Evolutionary conservation across 2,888 invertebrate genomes (phyloP).

Genomic region (Flexamia atlantica): DNA sequence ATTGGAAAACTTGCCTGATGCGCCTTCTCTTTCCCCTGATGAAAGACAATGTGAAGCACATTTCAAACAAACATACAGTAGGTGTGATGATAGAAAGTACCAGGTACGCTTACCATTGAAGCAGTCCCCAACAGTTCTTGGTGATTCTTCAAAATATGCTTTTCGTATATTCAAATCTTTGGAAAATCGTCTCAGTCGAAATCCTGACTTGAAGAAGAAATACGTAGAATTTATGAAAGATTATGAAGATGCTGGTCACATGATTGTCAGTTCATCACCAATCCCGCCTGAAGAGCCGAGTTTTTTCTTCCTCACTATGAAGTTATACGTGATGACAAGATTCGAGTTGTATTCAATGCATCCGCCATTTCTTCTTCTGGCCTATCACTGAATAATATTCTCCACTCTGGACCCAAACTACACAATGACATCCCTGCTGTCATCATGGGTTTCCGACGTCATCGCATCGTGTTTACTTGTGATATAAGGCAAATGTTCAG

Average conservation of each 20-base stretch:
- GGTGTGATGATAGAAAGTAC: conserved; percentile 12
- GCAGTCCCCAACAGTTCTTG: conserved; percentile 16
- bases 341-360: conserved; percentile 45
- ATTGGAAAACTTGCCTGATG: no score
- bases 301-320: conserved; percentile 51
- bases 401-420: conserved; percentile 47
- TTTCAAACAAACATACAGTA: neutral
- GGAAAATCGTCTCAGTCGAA: conserved; percentile 3
- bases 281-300: neutral
- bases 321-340: conserved; percentile 48
- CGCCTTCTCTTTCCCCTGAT: no score
- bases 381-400: conserved; percentile 16
- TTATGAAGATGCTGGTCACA: conserved; percentile 9
- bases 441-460: conserved; percentile 22
- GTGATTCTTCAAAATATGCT: neutral
- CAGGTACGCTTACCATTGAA: conserved; percentile 1
- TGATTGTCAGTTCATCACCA: neutral
- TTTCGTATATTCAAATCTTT: conserved; percentile 27
- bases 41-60: neutral
- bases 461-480: conserved; percentile 18
- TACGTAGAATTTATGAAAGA: conserved; percentile 28
- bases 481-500: conserved; percentile 64
- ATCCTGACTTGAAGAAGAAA: neutral
- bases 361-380: conserved; percentile 17
- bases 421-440: conserved; percentile 16